Conservation (phyloP, 2,113 vertebrate genomes). For the Symphodus melops region DNA sequence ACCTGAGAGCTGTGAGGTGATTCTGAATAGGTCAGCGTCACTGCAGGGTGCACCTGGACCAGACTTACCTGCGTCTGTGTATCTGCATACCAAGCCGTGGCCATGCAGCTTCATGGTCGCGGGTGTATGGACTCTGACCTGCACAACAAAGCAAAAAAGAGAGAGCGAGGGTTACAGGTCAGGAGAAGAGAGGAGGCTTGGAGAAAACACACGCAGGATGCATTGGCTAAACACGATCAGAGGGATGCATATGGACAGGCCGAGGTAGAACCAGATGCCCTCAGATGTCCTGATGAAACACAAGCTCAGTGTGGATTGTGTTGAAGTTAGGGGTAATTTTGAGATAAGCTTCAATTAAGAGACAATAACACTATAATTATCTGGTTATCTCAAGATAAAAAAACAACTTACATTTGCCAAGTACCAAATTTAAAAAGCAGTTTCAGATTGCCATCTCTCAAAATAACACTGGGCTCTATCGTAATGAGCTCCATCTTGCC, state of each 20-base stretch:
- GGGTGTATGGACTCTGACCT: slow-evolving; percentile 77
- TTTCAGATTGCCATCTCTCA: slow-evolving; percentile 44
- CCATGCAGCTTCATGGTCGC: slow-evolving; percentile 62
- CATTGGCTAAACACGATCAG: slow-evolving; percentile 75
- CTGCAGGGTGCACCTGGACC: slow-evolving; percentile 74
- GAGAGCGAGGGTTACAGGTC: slow-evolving; percentile 78
- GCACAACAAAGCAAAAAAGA: slow-evolving; percentile 78
- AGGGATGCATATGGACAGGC: slow-evolving; percentile 66
- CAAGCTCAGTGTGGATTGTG: slow-evolving; percentile 19
- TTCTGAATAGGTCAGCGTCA: slow-evolving; percentile 62
- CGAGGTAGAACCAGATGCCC: slow-evolving; percentile 73
- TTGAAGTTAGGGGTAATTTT: slow-evolving; percentile 16
- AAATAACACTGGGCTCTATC: slow-evolving; percentile 57
- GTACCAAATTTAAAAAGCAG: slow-evolving; percentile 40
- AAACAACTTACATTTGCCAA: slow-evolving; percentile 15
- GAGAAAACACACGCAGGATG: slow-evolving; percentile 72
- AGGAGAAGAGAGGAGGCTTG: slow-evolving; percentile 62
- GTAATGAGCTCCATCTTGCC: slow-evolving; percentile 58
- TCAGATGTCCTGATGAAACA: slow-evolving; percentile 61
- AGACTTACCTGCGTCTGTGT: slow-evolving; percentile 79
- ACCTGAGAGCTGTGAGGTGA: slow-evolving; percentile 74
- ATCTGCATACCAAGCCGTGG: slow-evolving; percentile 74
- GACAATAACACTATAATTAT: slow-evolving; percentile 16
- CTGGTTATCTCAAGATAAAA: slow-evolving; percentile 27
- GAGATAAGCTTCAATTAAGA: slow-evolving; percentile 20